Evolutionary conservation across 2,888 invertebrate genomes (phyloP), one percentile per base, ranked within the genome.

Genomic region (Corythucha ciliata): DNA sequence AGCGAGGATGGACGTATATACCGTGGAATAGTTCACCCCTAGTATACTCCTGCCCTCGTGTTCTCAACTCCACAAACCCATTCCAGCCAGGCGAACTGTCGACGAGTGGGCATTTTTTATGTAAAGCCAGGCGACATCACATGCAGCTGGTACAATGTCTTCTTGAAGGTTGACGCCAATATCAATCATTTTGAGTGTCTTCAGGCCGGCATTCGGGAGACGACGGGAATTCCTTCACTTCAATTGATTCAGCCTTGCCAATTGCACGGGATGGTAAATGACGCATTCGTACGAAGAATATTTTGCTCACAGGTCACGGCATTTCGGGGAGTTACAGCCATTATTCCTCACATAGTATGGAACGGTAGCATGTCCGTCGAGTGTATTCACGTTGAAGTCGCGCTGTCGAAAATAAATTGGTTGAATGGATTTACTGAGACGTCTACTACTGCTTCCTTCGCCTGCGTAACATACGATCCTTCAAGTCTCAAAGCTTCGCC

Each of bases 21-120:
- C 58, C 22, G 64, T 66, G 48, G 62, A 53, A 39, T 56, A 62
- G 52, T n/a, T 67, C 57, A 54, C 58, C 62, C 24, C 65, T 62
- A 32, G 65, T 12, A 58, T 58, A 65, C 52, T 45, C 37, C 44
- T 51, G 25, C 24, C 53, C 53, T 40, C 29, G 40, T 44, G 62
- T 62, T 48, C 54, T 44, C 48, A 53, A 33, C 39, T 61, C 60
- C 63, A 64, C 63, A 52, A 63, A 64, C 10, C 63, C 61, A 55
- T 62, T 64, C 62, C 63, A 64, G 41, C 64, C 50, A 24, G 57
- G n/a, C n/a, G 53, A 32, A 49, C n/a, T 18, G 37, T 22, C 25
- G 21, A 16, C 24, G 37, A 37, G 20, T 21, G 21, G 20, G 37
- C 20, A 24, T 41, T 51, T 16, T 48, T 48, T 21, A 33, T 34